Conservation (phyloP, 2,113 vertebrate genomes). For the Hippopotamus amphibius region DNA sequence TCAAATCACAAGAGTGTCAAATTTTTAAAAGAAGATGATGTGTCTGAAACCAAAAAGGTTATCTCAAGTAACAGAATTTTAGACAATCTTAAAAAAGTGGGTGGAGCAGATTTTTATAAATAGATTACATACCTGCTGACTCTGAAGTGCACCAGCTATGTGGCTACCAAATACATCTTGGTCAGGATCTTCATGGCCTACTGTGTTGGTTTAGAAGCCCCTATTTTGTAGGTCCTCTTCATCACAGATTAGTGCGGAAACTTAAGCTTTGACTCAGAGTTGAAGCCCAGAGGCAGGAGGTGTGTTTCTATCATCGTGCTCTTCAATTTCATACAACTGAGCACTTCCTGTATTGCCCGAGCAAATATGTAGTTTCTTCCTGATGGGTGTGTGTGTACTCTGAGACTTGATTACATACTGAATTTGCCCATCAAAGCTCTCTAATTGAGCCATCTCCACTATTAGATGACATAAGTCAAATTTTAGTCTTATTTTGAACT, state of each 20-base stretch:
- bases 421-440: constrained; percentile 24
- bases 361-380: neutral
- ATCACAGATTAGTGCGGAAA: neutral
- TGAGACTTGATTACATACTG: neutral
- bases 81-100: neutral
- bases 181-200: neutral
- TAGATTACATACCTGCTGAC: neutral
- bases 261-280: neutral
- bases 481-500: constrained; percentile 51
- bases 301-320: neutral
- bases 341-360: neutral
- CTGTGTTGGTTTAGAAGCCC: neutral
- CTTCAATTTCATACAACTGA: neutral
- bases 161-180: neutral
- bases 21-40: neutral
- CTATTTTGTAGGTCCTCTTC: neutral
- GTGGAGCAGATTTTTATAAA: neutral
- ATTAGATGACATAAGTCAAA: constrained; percentile 19
- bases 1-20: neutral
- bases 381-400: neutral
- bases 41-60: neutral
- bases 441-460: constrained; percentile 31
- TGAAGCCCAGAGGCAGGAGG: neutral
- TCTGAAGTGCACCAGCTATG: neutral
- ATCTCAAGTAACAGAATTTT: neutral